Evolutionary conservation across 2,888 invertebrate species (phyloP), one percentile per base, ranked within the genome.

Genomic region (Ditylenchus weischeri): DNA sequence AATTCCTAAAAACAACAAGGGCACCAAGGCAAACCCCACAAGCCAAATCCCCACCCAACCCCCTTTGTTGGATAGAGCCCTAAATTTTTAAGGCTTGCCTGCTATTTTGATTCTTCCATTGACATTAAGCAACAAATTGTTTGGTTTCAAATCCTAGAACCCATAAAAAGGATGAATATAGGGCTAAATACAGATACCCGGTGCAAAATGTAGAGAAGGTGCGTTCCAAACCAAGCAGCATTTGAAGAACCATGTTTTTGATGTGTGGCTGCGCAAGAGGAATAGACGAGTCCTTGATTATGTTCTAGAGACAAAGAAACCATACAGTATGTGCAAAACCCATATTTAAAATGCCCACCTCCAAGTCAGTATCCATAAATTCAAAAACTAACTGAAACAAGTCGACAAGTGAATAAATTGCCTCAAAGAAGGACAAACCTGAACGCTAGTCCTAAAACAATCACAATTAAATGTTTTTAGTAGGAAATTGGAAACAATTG

Each of bases 311-410:
- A 47, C 35, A n/a, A 29, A 60, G n/a, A 23, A 29, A 29, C 13
- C 10, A 5, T 11, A 54, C n/a, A 15, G 3, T 2, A 23, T 7
- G 21, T n/a, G 29, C 54, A 11, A 54, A 43, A 43, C 1, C 2
- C 2, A 15, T 15, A 10, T 1, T 2, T 18, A 54, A 21, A 54
- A 54, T 50, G 29, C 13, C 13, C 21, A 93, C 91, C 88, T 99
- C 98, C 78, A 98, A 86, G 85, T 98, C 98, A 48, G 96, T 96
- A 83, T 96, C 94, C 96, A 99, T 96, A 82, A 94, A 98, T 85
- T 99, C 98, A 86, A 98, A 95, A 0, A 54, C 21, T 15, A 43
- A 43, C 43, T 43, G 15, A 43, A 43, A 43, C 43, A 43, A 8
- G 11, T 43, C 13, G 1, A 54, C n/a, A 54, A 54, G n/a, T n/a